These are phyloP conservation scores for Ginglymostoma cirratum DNA, from an alignment of 2,113 vertebrate species.

Conservation along the genomic window DNA sequence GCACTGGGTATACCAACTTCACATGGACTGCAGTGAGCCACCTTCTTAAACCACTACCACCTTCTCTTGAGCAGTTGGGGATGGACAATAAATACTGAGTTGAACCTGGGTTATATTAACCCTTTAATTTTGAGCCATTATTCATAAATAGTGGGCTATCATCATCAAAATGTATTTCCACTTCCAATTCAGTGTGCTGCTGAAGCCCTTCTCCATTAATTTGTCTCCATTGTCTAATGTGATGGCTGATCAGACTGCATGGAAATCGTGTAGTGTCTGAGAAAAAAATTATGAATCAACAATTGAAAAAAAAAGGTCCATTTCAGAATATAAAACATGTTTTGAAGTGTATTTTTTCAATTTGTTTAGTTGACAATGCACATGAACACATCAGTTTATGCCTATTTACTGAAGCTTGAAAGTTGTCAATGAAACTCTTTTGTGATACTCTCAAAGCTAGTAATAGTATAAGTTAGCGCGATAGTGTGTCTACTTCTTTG, in stretches of 20 bases:
- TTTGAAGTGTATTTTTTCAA: neutral
- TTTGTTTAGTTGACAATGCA: neutral
- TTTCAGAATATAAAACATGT: neutral
- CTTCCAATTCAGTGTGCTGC: neutral
- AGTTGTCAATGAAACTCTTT: neutral
- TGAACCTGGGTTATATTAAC: neutral
- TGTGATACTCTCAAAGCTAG: neutral
- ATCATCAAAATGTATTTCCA: neutral
- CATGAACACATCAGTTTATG: neutral
- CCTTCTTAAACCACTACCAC: neutral
- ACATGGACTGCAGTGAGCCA: no score
- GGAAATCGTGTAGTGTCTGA: neutral
- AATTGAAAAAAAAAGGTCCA: neutral
- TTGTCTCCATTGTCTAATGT: neutral
- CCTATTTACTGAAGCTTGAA: neutral
- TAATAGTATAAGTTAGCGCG: neutral
- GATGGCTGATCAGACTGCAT: neutral
- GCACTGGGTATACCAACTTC: no score
- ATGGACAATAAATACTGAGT: neutral
- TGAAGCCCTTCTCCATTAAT: neutral
- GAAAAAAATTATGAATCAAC: neutral
- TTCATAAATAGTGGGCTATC: neutral
- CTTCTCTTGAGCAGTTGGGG: neutral
- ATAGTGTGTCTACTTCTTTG: no score
- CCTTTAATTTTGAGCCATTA: neutral